Evolutionary conservation across 2,797 vertebrate species (phyloP), one percentile per base, ranked within the genome.

Genomic region (Clamator glandarius): DNA sequence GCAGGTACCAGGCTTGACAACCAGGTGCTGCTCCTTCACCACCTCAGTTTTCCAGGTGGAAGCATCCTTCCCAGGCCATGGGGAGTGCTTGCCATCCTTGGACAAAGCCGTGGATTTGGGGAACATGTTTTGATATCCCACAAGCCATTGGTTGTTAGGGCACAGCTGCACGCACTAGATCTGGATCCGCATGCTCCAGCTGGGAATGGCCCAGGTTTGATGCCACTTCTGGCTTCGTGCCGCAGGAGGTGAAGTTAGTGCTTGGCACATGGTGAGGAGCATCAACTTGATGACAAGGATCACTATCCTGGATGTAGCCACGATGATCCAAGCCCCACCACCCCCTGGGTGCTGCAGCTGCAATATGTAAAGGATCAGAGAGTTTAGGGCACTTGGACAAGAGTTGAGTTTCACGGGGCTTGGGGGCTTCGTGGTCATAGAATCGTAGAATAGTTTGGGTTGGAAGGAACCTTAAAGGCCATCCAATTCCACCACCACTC

Each of bases 201-300:
- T 0, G 12, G n/a, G 3, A 7, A 41, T 2, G 6, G 42, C 23
- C 46, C 7, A 0, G 21, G 59, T 42, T 54, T 6, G 1, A 13
- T 3, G 4, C 18, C 31, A 17, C 50, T 39, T 14, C 39, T 16
- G 29, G 42, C 42, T 42, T 42, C 17, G 13, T 42, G 42, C 42
- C 13, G 42, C 42, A 42, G 0, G 66, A 41, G 79, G 78, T 16
- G 74, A 19, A 13, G 2, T 8, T 50, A 0, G 2, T 25, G 4
- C 35, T 21, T 0, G 35, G 13, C 29, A 7, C 16, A 1, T 0
- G 66, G 26, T 2, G 2, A n/a, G 36, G 26, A 68, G 26, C 6
- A 11, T 16, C 79, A 5, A 39, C 15, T 28, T 8, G 11, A 64
- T 58, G 41, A 48, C 2, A 21, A 48, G 46, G 15, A 42, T 0